Base-by-base conservation (phyloP, 2,888 invertebrate genomes). In the Spodoptera littoralis region DNA sequence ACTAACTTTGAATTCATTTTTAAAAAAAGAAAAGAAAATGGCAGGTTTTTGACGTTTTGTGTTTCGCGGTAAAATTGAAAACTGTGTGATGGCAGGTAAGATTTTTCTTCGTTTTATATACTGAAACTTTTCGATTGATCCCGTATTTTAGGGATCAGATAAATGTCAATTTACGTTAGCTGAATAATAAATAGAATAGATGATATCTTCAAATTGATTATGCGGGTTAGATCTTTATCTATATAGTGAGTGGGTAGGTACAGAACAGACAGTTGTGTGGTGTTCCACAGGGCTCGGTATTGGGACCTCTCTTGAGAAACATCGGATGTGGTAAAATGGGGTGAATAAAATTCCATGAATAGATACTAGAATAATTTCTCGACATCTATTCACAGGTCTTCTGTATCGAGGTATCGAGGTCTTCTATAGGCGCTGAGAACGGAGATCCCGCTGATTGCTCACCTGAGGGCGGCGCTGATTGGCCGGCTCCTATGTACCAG, bases 1-100 rank as follows among this genome's bases (percentile, higher is more conserved):
- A 84, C 80, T 60, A 88, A 73, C 77, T 90, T 92, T 6, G 81
- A 76, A 57, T 81, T 82, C 92, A 92, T 92, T 84, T 83, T 89
- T 56, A 82, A 85, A 82, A 82, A 85, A 83, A 81, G 43, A 58
- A 69, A 48, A 70, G 50, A 63, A 74, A 54, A 62, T 60, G 65
- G 75, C 76, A 80, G 69, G 75, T 68, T 60, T 67, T 63, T 52
- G 53, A 67, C 5, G 30, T 6, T 36, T 36, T 36, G 36, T 36
- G 36, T 36, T 36, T 36, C 36, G 36, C 36, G 36, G 36, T 36
- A 43, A 11, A 30, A 50, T 42, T 50, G 58, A 68, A 65, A 50
- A 62, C 11, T 60, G 70, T 83, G 63, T 90, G 87, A 78, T 80
- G 58, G 44, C 50, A 63, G 60, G 11, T 67, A 6, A 18, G 44